Evolutionary conservation across 2,113 vertebrate species (phyloP).

Genomic region (Plectropomus leopardus): DNA sequence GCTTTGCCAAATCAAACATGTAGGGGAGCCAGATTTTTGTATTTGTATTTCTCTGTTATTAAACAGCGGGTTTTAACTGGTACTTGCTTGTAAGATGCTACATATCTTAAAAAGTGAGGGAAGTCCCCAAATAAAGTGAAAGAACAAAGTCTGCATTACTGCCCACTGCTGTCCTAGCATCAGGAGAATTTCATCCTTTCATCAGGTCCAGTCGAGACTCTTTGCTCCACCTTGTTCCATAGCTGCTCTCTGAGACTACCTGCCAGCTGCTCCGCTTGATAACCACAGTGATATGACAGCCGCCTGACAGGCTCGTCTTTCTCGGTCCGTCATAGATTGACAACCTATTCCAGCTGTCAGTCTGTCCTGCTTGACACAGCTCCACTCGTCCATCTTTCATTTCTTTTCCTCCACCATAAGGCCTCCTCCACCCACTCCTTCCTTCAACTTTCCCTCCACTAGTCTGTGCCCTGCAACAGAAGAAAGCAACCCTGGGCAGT

Average conservation of each 20-base stretch:
- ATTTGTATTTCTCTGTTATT: neutral
- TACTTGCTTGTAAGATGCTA: neutral
- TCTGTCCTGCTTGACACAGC: conserved; percentile 56
- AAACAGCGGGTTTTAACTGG: neutral
- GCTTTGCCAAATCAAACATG: neutral
- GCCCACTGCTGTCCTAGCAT: neutral
- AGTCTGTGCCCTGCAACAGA: conserved; percentile 8
- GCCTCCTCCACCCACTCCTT: conserved; percentile 34
- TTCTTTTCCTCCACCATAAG: conserved; percentile 44
- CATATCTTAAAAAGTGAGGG: neutral
- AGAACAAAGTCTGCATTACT: neutral
- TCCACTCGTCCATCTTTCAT: conserved; percentile 62
- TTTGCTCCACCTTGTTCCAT: conserved; percentile 25
- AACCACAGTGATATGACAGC: conserved; percentile 65
- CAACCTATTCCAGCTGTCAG: conserved; percentile 75
- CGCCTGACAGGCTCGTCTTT: conserved; percentile 60
- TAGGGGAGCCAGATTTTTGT: too few relatives aligned
- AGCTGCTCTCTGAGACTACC: conserved; percentile 36
- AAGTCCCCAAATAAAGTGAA: neutral
- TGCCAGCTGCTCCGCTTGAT: conserved; percentile 67
- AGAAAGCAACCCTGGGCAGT: conserved; percentile 20
- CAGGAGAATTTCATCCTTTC: neutral
- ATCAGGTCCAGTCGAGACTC: neutral
- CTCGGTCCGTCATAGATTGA: conserved; percentile 61
- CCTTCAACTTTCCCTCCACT: conserved; percentile 14